phyloP scores from a whole-genome alignment of 2,797 vertebrate genomes.

The Phrynocephalus vlangalii region DNA sequence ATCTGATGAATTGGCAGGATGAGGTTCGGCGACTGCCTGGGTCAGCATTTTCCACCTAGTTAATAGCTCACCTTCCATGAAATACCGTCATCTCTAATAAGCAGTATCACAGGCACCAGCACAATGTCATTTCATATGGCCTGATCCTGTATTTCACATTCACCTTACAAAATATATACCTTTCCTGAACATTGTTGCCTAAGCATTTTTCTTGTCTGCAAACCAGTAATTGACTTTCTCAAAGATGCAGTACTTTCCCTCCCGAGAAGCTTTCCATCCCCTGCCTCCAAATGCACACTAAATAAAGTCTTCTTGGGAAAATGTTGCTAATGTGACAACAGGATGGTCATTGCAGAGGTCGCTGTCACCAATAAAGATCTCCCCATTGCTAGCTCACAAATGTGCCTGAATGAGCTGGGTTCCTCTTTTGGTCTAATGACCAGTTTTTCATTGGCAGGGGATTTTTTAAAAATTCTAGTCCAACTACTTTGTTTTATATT shows the following conservation, averaged over 20 bases:
- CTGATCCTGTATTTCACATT: not conserved
- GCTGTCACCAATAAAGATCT: slow-evolving; percentile 26
- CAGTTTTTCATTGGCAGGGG: slow-evolving; percentile 49
- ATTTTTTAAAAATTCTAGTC: slow-evolving; percentile 38
- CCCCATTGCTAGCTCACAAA: not conserved
- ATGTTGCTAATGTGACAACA: slow-evolving; percentile 19
- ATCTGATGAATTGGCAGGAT: slow-evolving; percentile 27
- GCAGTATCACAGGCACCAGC: not conserved
- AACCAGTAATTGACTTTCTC: slow-evolving; percentile 33
- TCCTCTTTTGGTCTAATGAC: slow-evolving; percentile 52
- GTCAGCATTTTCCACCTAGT: slow-evolving; percentile 23
- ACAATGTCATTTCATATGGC: slow-evolving; percentile 17
- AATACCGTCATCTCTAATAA: slow-evolving; percentile 28
- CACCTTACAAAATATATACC: slow-evolving; percentile 27
- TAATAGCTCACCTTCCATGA: slow-evolving; percentile 26
- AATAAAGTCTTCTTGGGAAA: slow-evolving; percentile 42
- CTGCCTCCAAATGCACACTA: rapidly evolving
- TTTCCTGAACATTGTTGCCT: slow-evolving; percentile 25
- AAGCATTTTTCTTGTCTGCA: not conserved
- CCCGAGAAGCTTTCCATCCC: not conserved
- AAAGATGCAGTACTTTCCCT: slow-evolving; percentile 12
- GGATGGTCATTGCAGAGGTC: not conserved
- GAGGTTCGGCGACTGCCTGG: not conserved
- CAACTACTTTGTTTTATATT: slow-evolving; percentile 46
- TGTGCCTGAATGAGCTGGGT: slow-evolving; percentile 16